Evolutionary conservation across 2,888 invertebrate genomes (phyloP).

Genomic region (Meloe dianella): DNA sequence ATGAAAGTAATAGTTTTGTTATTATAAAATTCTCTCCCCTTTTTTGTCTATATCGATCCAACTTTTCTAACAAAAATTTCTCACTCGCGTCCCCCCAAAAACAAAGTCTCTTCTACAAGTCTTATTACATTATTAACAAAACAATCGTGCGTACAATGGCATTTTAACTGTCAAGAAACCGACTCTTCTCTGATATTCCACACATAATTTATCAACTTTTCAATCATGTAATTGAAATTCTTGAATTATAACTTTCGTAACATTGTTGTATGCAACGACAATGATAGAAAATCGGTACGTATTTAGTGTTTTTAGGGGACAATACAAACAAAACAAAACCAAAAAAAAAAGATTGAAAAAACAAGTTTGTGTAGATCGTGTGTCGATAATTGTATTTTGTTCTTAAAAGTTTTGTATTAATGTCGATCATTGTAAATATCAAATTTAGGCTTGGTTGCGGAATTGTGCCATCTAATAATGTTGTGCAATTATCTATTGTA

Average conservation of each 20-base stretch:
- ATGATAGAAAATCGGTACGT: background rate
- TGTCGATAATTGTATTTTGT: background rate
- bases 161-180: constrained; percentile 30
- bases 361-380: background rate
- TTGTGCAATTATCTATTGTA: constrained; percentile 5
- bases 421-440: constrained; percentile 4
- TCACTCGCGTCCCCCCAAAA: background rate
- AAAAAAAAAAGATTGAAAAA: too few species aligned
- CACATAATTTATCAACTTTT: constrained; percentile 33
- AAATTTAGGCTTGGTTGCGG: constrained; percentile 3
- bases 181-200: constrained; percentile 31
- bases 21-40: background rate
- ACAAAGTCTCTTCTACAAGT: background rate
- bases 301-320: background rate
- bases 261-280: background rate
- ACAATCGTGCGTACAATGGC: constrained; percentile 35
- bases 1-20: too few species aligned
- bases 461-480: constrained; percentile 2
- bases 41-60: constrained; percentile 28
- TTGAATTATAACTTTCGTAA: constrained; percentile 30
- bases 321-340: background rate
- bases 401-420: background rate
- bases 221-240: constrained; percentile 33
- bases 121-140: constrained; percentile 33
- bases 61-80: constrained; percentile 29